phyloP scores from a whole-genome alignment of 2,888 invertebrate species.

The Orchesellides sinensis region DNA sequence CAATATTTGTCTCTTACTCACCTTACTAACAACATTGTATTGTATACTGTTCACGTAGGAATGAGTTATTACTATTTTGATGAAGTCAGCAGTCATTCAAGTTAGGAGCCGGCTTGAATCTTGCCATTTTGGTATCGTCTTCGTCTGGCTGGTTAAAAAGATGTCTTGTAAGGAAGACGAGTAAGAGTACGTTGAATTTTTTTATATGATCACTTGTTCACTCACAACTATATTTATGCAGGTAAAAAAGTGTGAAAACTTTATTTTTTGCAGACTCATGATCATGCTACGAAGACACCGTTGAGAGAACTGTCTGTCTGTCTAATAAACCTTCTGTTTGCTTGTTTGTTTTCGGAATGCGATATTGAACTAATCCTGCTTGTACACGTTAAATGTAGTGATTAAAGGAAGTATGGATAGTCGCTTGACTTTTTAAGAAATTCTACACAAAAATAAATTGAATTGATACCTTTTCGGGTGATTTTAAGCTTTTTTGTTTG shows the following conservation, averaged over 20 bases:
- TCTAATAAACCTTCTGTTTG: not conserved
- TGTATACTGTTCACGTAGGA: not conserved
- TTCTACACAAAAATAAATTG: conserved; percentile 4
- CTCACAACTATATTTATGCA: not conserved
- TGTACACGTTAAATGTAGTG: not conserved
- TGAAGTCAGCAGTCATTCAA: conserved; percentile 24
- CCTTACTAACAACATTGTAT: no score
- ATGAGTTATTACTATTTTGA: conserved; percentile 41
- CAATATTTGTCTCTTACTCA: no score
- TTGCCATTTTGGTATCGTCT: conserved; percentile 6
- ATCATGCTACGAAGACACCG: not conserved
- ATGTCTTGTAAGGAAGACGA: no score
- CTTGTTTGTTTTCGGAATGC: not conserved
- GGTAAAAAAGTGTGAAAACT: not conserved
- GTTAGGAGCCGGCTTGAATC: conserved; percentile 13
- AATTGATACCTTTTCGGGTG: conserved; percentile 17
- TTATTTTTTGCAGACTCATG: conserved; percentile 19
- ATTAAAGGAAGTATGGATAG: not conserved
- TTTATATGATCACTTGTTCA: not conserved
- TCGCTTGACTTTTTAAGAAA: conserved; percentile 6
- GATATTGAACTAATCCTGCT: not conserved
- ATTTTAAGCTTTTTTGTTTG: not conserved
- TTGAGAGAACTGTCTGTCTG: no score
- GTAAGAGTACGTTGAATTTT: no score
- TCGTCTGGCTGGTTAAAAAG: not conserved